Conservation (phyloP, 2,797 vertebrate species). For the Tenualosa ilisha region DNA sequence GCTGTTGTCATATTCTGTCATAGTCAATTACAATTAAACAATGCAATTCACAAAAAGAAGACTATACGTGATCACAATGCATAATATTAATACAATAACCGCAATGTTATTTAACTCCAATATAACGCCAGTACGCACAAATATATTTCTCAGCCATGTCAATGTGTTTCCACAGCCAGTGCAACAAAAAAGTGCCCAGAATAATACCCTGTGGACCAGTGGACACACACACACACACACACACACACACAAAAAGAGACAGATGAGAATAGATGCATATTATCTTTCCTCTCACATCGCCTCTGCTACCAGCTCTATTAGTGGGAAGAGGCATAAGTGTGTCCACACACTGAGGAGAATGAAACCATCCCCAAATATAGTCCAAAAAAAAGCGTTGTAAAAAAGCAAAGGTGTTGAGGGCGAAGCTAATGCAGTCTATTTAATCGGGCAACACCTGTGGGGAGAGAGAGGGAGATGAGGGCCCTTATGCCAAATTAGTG, state of each 20-base stretch:
- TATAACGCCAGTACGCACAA: background rate
- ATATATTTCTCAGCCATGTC: background rate
- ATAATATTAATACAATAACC: no score
- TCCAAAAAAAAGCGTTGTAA: background rate
- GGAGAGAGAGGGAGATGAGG: background rate
- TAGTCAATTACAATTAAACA: no score
- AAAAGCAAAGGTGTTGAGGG: constrained; percentile 59
- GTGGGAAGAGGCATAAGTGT: background rate
- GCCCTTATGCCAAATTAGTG: constrained; percentile 23
- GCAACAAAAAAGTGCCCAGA: background rate
- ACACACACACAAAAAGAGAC: constrained; percentile 31
- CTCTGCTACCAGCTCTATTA: background rate
- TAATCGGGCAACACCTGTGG: constrained; percentile 76
- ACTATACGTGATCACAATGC: no score
- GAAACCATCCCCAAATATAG: background rate
- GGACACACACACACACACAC: constrained; percentile 37
- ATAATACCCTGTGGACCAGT: background rate
- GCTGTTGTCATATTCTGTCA: background rate
- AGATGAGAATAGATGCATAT: constrained; percentile 37
- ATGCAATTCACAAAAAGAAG: background rate
- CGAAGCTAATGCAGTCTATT: constrained; percentile 79
- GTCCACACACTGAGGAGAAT: background rate
- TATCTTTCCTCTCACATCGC: background rate
- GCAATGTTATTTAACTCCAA: no score
- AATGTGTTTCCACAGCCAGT: background rate